phyloP scores from a whole-genome alignment of 2,888 invertebrate species.

The Ypsolopha scabrella region DNA sequence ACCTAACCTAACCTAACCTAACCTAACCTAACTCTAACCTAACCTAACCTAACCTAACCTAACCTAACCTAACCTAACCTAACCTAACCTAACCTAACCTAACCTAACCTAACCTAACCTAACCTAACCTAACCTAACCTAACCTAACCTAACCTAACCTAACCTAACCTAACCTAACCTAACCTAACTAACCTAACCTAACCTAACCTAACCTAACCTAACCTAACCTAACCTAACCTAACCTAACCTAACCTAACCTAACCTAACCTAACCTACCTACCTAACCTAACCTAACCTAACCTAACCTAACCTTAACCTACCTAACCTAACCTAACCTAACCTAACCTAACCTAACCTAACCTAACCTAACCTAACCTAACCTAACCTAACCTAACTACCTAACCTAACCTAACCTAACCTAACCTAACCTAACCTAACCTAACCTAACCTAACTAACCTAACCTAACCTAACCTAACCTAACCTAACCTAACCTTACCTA shows the following conservation, averaged over 20 bases:
- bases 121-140: conserved; percentile 1
- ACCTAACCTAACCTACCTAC: conserved; percentile 5
- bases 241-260: conserved; percentile 7
- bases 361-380: conserved; percentile 7
- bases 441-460: conserved; percentile 7
- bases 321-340: conserved; percentile 7
- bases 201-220: not conserved
- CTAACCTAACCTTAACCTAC: conserved; percentile 5
- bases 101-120: conserved; percentile 1
- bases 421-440: conserved; percentile 7
- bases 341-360: conserved; percentile 7
- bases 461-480: conserved; percentile 6
- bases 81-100: not conserved
- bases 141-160: conserved; percentile 1
- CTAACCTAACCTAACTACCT: conserved; percentile 7
- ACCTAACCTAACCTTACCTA: conserved; percentile 6
- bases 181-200: conserved; percentile 1
- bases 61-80: not conserved
- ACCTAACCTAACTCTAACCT: conserved; percentile 3
- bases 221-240: conserved; percentile 3
- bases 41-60: conserved; percentile 1
- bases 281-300: conserved; percentile 6
- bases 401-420: conserved; percentile 6
- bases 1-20: conserved; percentile 1
- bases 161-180: conserved; percentile 1